Evolutionary conservation across 2,888 invertebrate species (phyloP), one percentile per base, ranked within the genome.

Genomic region (Orchestes rusci): DNA sequence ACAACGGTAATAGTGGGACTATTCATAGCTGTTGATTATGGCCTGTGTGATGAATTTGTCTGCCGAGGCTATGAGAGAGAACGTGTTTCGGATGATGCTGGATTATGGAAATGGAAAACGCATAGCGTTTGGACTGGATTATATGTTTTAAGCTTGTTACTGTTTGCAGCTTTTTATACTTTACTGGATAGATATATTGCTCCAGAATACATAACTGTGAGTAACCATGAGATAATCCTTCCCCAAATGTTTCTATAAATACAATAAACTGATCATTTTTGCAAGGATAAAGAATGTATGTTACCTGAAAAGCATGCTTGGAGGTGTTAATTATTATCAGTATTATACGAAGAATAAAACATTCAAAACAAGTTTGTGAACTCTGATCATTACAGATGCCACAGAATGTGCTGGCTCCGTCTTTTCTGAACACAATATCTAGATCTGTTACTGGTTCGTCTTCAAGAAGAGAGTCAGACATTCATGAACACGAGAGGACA

Each of bases 1-100:
- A 75, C 76, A 30, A 74, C 74, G n/a, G 73, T 76, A 51, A 73
- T 76, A 34, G 74, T 75, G 19, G 77, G 77, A 5, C 62, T 77
- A 18, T 77, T 77, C 57, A 73, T 77, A 55, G 73, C 75, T 41
- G 75, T 77, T 13, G 77, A 77, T 61, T 77, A 77, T 58, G 76
- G 75, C 3, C 65, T 77, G 10, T 76, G 77, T 56, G 75, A 77
- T 59, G 75, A 76, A 60, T 76, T 76, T 56, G 70, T 74, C 36
- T 77, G 77, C 57, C 69, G 76, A 48, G 77, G 77, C 8, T 65
- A 66, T 56, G 70, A 70, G 51, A 61, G 70, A 28, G 63, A 68
- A 39, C 58, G 59, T 27, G 58, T 64, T 16, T 55, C 60, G 13
- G 67, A 68, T 45, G 69, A 69, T 57, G 59, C 62, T 16, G 70